Evolutionary conservation across 1,140 invertebrate genomes (phyloP).

Genomic region (Drosophila kikkawai): DNA sequence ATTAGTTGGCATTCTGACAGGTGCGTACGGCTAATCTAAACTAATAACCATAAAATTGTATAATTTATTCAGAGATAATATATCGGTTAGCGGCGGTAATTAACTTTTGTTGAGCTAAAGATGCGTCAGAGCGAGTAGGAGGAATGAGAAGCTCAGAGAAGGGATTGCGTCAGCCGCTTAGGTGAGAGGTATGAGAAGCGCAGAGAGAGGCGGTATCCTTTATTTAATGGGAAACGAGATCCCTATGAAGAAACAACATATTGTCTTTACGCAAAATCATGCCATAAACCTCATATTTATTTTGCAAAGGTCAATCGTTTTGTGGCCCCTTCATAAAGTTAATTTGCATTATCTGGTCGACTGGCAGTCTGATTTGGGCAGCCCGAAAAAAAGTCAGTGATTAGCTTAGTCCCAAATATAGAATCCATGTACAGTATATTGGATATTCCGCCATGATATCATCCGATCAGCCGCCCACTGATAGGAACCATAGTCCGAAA

Average conservation of each 20-base stretch:
- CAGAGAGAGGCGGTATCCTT: background rate
- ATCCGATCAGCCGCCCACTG: slow-evolving; percentile 8
- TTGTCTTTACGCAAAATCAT: background rate
- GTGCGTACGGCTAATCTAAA: slow-evolving; percentile 46
- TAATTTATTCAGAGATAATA: slow-evolving; percentile 59
- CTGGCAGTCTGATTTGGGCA: slow-evolving; percentile 35
- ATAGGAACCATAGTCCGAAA: slow-evolving; percentile 22
- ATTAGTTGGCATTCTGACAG: slow-evolving; percentile 20
- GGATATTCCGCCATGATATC: slow-evolving; percentile 50
- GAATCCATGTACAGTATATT: slow-evolving; percentile 21
- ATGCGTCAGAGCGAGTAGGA: slow-evolving; percentile 9
- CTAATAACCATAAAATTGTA: slow-evolving; percentile 56
- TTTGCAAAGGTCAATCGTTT: slow-evolving; percentile 33
- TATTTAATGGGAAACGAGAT: background rate
- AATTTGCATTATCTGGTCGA: slow-evolving; percentile 42
- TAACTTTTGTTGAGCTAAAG: slow-evolving; percentile 4
- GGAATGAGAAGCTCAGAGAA: slow-evolving; percentile 7
- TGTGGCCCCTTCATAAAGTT: slow-evolving; percentile 24
- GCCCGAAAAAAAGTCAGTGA: slow-evolving; percentile 30
- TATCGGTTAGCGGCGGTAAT: slow-evolving; percentile 28
- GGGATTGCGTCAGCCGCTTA: slow-evolving; percentile 30
- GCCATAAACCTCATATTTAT: slow-evolving; percentile 13
- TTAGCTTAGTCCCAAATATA: slow-evolving; percentile 34
- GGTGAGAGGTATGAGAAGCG: slow-evolving; percentile 1
- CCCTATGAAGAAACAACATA: background rate